Percentiles rank a stretch among this genome's conserved stretches.
Conservation (phyloP, 30 jellyfish, hydroid and myxozoan species). For the Hydra vulgaris region DNA sequence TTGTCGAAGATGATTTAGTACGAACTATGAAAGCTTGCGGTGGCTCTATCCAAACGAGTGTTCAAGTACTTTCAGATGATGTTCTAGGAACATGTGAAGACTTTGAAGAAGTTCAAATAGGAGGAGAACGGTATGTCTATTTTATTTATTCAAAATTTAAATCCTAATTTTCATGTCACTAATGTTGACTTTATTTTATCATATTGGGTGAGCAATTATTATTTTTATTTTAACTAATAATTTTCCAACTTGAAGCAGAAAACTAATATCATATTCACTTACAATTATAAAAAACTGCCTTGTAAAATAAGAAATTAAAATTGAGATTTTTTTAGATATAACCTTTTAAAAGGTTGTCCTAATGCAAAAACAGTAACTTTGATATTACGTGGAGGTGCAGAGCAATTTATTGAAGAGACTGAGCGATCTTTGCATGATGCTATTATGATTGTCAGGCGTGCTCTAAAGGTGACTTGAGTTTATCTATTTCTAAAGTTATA, state of each 20-base stretch:
- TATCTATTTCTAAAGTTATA: no score
- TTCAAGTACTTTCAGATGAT: conserved; percentile 47
- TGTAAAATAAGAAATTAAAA: neutral
- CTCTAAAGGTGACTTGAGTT: conserved; percentile 76
- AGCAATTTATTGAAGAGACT: conserved; percentile 94
- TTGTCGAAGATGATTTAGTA: conserved; percentile 75
- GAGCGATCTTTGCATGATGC: conserved; percentile 97
- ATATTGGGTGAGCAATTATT: no score
- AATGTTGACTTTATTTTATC: no score
- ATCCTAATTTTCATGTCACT: neutral
- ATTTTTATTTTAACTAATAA: no score
- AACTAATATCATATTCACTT: no score
- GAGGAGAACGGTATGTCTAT: conserved; percentile 82
- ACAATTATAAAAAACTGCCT: no score
- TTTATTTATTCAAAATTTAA: no score
- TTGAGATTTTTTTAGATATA: conserved; percentile 40
- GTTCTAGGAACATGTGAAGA: conserved; percentile 88
- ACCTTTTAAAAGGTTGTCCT: conserved; percentile 88
- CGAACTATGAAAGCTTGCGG: conserved; percentile 99
- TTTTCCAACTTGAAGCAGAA: no score
- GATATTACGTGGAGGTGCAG: conserved; percentile 97
- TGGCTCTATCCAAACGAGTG: conserved; percentile 91
- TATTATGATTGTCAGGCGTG: conserved; percentile 97
- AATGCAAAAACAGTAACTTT: conserved; percentile 86
- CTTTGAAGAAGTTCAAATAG: conserved; percentile 96